Evolutionary conservation across 2,797 vertebrate species (phyloP), one percentile per base, ranked within the genome.

Genomic region (Arctocebus calabarensis): DNA sequence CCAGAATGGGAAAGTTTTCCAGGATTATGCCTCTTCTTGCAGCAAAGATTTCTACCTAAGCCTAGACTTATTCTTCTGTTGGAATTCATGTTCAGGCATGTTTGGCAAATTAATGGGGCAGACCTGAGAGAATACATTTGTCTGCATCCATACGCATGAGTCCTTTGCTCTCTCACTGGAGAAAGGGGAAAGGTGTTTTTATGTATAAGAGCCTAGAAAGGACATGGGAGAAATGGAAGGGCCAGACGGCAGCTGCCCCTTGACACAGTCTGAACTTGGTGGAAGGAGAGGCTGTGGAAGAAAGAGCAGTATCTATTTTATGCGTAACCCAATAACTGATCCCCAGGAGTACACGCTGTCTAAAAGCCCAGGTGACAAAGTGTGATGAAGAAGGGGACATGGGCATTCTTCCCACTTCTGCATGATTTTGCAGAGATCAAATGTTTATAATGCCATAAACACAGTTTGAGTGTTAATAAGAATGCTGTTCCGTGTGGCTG

Each of bases 371-470:
- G 40, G 45, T 92, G 84, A 68, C 61, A 94, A 84, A 52, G 20
- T 88, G 34, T 70, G 83, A 74, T 45, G 61, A 92, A 57, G 4
- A 78, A 34, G 64, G 70, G 52, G 13, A 59, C n/a, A 2, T 83
- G 66, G 81, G 57, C n/a, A 0, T 90, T 40, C 73, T 90, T 94
- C 48, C 84, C 55, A 75, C 12, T 84, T 84, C 37, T 84, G 55
- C 57, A 3, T 83, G 57, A 37, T 74, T 94, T 48, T 3, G 25
- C 73, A 78, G 77, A 91, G 91, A 93, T 91, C 81, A 90, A 91
- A 61, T 94, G 57, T 95, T 96, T 90, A 91, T 40, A 94, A 83
- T 73, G 66, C 82, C 61, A 52, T 96, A 91, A 96, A 93, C 71
- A 73, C 73, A 85, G 59, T 70, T 29, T 61, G 37, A 55, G 59